Conservation (phyloP, 2,113 vertebrate genomes). For the Hirundichthys speculiger region DNA sequence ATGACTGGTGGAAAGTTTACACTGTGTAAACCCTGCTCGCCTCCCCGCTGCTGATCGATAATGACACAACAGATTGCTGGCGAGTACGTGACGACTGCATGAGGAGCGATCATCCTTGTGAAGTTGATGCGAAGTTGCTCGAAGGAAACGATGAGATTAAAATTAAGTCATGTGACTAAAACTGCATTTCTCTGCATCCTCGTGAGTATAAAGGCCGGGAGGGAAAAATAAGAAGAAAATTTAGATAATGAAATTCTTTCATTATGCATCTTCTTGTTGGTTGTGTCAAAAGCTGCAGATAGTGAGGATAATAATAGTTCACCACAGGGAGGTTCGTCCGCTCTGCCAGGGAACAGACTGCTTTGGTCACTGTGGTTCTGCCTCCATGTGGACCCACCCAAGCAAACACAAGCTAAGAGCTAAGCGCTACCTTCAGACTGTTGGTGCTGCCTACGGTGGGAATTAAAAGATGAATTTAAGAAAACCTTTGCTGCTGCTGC, state of each 20-base stretch:
- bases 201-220: too few species aligned
- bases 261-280: conserved; percentile 9
- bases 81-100: conserved; percentile 14
- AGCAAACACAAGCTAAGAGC: background rate
- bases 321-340: conserved; percentile 18
- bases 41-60: conserved; percentile 40
- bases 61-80: conserved; percentile 18
- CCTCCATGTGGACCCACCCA: background rate
- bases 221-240: too few species aligned
- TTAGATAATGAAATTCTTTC: too few species aligned
- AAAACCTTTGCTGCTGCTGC: background rate
- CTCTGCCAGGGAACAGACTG: conserved; percentile 6
- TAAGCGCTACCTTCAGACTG: background rate
- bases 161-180: conserved; percentile 5
- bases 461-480: too few species aligned
- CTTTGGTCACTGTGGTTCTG: background rate
- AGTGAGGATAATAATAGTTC: conserved; percentile 19
- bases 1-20: conserved; percentile 28
- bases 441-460: too few species aligned
- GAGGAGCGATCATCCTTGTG: too few species aligned
- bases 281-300: conserved; percentile 16
- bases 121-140: conserved; percentile 2
- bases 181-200: background rate
- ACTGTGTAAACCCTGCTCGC: conserved; percentile 26
- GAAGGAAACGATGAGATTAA: conserved; percentile 13